Conservation (phyloP, 2,797 vertebrate species). For the Enteromius treurensis region DNA sequence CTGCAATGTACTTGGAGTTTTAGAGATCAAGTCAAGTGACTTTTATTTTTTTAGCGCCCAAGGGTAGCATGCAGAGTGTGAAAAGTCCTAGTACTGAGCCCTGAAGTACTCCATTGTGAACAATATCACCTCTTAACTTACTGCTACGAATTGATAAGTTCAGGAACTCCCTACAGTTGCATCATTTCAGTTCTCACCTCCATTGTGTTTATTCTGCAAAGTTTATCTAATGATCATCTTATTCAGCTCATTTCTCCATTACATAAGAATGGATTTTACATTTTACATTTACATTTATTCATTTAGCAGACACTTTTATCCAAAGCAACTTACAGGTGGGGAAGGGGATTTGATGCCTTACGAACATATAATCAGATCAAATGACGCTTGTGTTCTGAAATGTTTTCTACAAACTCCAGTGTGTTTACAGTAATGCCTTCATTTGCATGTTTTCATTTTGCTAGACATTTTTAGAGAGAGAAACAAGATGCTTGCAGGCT, state of each 20-base stretch:
- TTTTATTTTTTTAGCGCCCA: neutral
- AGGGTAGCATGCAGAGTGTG: neutral
- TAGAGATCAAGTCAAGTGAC: neutral
- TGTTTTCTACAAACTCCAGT: constrained; percentile 3
- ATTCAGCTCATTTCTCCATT: constrained; percentile 5
- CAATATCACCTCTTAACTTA: neutral
- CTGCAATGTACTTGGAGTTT: neutral
- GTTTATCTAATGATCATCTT: neutral
- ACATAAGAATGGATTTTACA: neutral
- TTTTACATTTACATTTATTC: no score
- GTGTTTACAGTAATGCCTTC: neutral
- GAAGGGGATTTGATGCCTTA: neutral
- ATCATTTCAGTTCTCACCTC: neutral
- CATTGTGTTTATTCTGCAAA: neutral
- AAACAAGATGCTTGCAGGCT: constrained; percentile 53
- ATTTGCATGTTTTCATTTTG: constrained; percentile 41
- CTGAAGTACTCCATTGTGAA: neutral
- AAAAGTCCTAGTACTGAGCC: neutral
- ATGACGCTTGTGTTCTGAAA: constrained; percentile 5
- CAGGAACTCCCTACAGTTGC: neutral
- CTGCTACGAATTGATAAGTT: neutral
- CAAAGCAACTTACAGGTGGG: no score
- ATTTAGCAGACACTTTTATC: no score
- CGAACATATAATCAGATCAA: no score
- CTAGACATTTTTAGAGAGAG: constrained; percentile 23